Evolutionary conservation across 1,140 invertebrate genomes (phyloP).

Genomic region (Lordiphosa clarofinis): DNA sequence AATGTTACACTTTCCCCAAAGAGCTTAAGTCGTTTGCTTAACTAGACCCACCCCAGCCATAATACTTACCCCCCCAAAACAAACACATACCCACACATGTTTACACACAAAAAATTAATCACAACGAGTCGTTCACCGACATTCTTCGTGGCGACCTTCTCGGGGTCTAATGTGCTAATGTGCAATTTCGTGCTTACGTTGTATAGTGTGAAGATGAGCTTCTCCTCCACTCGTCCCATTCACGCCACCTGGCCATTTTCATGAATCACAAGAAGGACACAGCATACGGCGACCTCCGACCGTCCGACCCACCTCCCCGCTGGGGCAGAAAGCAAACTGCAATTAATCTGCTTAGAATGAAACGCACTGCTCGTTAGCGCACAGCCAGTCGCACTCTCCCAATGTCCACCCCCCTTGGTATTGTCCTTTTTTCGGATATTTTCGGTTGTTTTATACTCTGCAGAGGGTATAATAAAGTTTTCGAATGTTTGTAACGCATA

Average conservation of each 20-base stretch:
- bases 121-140: conserved; percentile 17
- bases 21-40: conserved; percentile 5
- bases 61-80: background rate
- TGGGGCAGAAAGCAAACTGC: conserved; percentile 42
- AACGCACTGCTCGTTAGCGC: conserved; percentile 80
- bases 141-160: conserved; percentile 7
- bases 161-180: conserved; percentile 69
- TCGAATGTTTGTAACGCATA: too few species aligned
- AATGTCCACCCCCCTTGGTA: conserved; percentile 19
- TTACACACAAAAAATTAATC: conserved; percentile 70
- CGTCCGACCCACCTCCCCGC: conserved; percentile 25
- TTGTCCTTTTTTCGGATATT: conserved; percentile 9
- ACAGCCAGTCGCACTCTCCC: conserved; percentile 33
- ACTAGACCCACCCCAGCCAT: conserved; percentile 31
- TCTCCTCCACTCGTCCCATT: conserved; percentile 12
- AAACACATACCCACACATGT: conserved; percentile 4
- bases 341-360: conserved; percentile 79
- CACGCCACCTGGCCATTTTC: conserved; percentile 55
- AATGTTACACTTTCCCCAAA: too few species aligned
- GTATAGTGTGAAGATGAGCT: conserved; percentile 73
- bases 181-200: conserved; percentile 76
- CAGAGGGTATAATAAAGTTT: too few species aligned
- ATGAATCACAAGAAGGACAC: conserved; percentile 48
- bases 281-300: conserved; percentile 52
- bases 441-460: conserved; percentile 36